Evolutionary conservation across 2,888 invertebrate species (phyloP).

Genomic region (Orchestes rusci): DNA sequence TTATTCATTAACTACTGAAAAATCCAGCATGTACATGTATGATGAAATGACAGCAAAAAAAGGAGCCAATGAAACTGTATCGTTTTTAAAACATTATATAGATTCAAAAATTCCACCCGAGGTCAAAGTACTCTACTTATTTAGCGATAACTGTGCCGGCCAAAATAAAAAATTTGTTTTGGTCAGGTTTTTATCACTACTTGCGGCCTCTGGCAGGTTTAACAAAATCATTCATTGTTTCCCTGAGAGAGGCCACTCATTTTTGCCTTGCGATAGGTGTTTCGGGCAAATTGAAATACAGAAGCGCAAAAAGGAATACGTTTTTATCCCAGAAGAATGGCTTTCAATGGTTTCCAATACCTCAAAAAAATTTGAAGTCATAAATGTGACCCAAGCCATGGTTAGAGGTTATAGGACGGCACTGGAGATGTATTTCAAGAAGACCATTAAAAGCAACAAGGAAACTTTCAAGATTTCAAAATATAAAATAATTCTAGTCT

Average conservation of each 20-base stretch:
- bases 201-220: constrained; percentile 7
- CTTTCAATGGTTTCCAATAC: too few species aligned
- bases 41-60: too few species aligned
- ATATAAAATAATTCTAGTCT: too few species aligned
- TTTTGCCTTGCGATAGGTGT: constrained; percentile 11
- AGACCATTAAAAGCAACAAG: too few species aligned
- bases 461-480: too few species aligned
- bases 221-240: constrained; percentile 6
- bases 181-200: constrained; percentile 2
- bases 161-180: constrained; percentile 11
- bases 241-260: constrained; percentile 14
- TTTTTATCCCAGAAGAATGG: constrained; percentile 11
- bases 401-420: too few species aligned
- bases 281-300: constrained; percentile 12
- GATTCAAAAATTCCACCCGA: too few species aligned
- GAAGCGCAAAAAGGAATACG: constrained; percentile 10
- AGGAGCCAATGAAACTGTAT: too few species aligned
- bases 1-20: too few species aligned
- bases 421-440: too few species aligned
- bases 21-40: too few species aligned
- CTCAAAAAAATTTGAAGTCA: constrained; percentile 4
- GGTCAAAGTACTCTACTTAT: constrained; percentile 1
- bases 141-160: constrained; percentile 11
- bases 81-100: too few species aligned
- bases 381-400: constrained; percentile 4